Conservation (phyloP, 2,113 vertebrate species). For the Merops nubicus region DNA sequence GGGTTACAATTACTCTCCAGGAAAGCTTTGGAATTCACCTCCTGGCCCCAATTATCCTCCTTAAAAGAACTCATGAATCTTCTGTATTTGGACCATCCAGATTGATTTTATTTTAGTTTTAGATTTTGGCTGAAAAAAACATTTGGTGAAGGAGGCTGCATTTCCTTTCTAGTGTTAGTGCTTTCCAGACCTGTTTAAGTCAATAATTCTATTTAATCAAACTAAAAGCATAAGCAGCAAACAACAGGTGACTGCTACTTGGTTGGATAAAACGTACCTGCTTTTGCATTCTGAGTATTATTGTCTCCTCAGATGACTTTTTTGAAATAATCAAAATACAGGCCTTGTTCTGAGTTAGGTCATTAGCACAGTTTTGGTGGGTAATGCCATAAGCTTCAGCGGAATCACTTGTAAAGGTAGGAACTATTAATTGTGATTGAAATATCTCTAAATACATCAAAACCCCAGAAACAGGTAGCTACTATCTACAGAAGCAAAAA, state of each 20-base stretch:
- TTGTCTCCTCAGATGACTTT: neutral
- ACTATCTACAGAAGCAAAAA: neutral
- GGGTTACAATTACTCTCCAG: slow-evolving; percentile 22
- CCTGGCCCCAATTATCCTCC: slow-evolving; percentile 30
- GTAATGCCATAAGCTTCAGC: neutral
- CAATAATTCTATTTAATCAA: neutral
- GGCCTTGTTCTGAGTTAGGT: neutral
- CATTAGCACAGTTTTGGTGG: neutral
- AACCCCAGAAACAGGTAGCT: neutral
- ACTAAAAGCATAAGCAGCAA: neutral
- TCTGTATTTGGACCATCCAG: slow-evolving; percentile 37
- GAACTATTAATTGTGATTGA: neutral
- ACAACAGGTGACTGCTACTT: neutral
- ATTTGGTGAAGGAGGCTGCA: neutral
- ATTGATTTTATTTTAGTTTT: slow-evolving; percentile 31
- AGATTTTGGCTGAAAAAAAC: neutral
- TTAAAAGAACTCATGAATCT: slow-evolving; percentile 58
- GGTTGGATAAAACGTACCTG: neutral
- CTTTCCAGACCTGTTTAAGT: neutral
- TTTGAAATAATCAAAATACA: neutral
- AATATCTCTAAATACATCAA: neutral
- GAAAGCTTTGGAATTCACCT: slow-evolving; percentile 16
- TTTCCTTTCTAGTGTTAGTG: neutral
- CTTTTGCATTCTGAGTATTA: neutral
- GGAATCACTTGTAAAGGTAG: neutral